A percentile compares a stretch with the other conserved stretches of the same genome.
These are phyloP conservation scores for Stenichneumon culpator DNA, from an alignment of 2,888 invertebrate species.

Conservation along the genomic window DNA sequence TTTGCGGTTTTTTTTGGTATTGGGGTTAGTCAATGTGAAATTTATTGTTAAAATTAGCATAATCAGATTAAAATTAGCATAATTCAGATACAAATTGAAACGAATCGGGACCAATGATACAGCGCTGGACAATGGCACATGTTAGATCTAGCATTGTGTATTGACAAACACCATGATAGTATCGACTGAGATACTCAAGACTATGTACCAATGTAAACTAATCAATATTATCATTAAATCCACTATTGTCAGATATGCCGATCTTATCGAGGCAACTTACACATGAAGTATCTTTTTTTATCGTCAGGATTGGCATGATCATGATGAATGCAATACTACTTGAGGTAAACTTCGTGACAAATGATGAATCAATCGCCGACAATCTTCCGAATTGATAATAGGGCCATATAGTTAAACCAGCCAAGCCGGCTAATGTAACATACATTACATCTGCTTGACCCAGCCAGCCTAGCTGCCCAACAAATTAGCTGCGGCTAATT, in stretches of 20 bases:
- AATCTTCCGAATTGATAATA: no score
- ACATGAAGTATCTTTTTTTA: neutral
- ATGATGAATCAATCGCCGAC: no score
- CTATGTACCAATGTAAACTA: constrained; percentile 24
- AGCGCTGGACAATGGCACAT: constrained; percentile 24
- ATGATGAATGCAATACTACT: neutral
- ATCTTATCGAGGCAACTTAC: neutral
- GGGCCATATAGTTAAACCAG: no score
- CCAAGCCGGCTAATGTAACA: no score
- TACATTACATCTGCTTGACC: no score
- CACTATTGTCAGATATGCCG: neutral
- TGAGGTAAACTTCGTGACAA: neutral
- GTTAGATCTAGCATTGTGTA: no score
- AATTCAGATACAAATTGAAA: constrained; percentile 19
- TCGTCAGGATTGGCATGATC: neutral
- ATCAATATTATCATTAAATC: neutral
- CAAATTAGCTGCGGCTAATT: no score
- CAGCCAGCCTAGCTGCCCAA: no score
- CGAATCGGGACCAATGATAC: neutral
- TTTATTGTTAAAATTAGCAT: neutral
- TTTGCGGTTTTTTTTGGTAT: constrained; percentile 16
- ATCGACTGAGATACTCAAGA: neutral
- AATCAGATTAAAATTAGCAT: neutral
- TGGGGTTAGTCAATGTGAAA: constrained; percentile 29
- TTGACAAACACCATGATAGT: no score